Percentiles rank a stretch among this genome's conserved stretches.
phyloP scores from a whole-genome alignment of 2,888 invertebrate genomes.

The Amphipoea oculea region DNA sequence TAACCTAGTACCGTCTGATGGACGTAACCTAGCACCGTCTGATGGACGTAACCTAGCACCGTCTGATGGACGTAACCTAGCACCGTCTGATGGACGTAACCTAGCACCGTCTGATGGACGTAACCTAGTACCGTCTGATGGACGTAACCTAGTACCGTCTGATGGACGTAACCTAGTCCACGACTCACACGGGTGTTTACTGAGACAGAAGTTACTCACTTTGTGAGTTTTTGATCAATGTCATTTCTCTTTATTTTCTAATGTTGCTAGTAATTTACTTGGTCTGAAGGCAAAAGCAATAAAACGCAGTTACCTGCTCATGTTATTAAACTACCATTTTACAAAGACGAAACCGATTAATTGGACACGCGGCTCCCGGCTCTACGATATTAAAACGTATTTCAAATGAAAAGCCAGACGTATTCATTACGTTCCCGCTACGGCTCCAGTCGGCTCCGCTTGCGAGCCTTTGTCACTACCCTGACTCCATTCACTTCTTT shows the following conservation, averaged over 20 bases:
- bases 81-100: not conserved
- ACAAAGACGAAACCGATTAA: slow-evolving; percentile 57
- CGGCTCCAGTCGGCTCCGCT: slow-evolving; percentile 36
- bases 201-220: not conserved
- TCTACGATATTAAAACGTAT: slow-evolving; percentile 60
- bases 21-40: too few relatives aligned
- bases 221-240: not conserved
- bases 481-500: slow-evolving; percentile 51
- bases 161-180: too few relatives aligned
- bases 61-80: too few relatives aligned
- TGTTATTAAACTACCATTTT: slow-evolving; percentile 36
- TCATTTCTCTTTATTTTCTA: not conserved
- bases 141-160: not conserved
- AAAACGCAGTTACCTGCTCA: slow-evolving; percentile 3
- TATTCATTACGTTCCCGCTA: slow-evolving; percentile 43
- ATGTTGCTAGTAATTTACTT: not conserved
- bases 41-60: too few relatives aligned
- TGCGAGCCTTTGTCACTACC: slow-evolving; percentile 53
- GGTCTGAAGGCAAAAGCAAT: not conserved
- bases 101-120: slow-evolving; percentile 1
- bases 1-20: too few relatives aligned
- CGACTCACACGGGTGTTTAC: not conserved
- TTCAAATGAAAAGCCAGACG: slow-evolving; percentile 58
- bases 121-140: slow-evolving; percentile 1
- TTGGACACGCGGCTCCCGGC: slow-evolving; percentile 42